Evolutionary conservation across 2,888 invertebrate species (phyloP), one percentile per base, ranked within the genome.

Genomic region (Caenorhabditis doughertyi): DNA sequence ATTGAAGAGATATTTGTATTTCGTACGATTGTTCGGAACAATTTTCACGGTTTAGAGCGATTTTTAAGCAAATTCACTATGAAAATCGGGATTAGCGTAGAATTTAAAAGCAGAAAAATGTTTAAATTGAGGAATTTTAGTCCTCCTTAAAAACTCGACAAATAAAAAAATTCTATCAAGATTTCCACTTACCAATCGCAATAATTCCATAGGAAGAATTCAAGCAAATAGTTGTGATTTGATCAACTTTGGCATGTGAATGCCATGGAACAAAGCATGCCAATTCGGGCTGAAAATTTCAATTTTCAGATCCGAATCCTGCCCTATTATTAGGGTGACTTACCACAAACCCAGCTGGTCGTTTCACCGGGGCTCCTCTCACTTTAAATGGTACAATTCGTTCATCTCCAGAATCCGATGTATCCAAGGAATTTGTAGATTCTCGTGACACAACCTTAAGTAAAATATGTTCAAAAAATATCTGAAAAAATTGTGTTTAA

Each of bases 121-220:
- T n/a, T n/a, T n/a, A n/a, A n/a, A n/a, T n/a, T n/a, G n/a, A n/a
- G n/a, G n/a, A n/a, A n/a, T n/a, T n/a, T n/a, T n/a, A n/a, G n/a
- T n/a, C n/a, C n/a, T n/a, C n/a, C n/a, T n/a, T n/a, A n/a, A n/a
- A n/a, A n/a, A n/a, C n/a, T n/a, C n/a, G n/a, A n/a, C n/a, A n/a
- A n/a, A n/a, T n/a, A n/a, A n/a, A n/a, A n/a, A n/a, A n/a, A n/a
- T n/a, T n/a, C n/a, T 39, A 9, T 39, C 2, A 11, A 39, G 5
- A 16, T 3, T 9, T 13, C 16, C 11, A 53, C 42, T 82, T 80
- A 74, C 87, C 91, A 27, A 91, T 82, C 1, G 90, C 91, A 32
- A 90, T 68, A 9, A 99, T 94, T 93, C 97, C 97, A 93, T 97
- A 98, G 79, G 96, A 96, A 90, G 98, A 97, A 94, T 97, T 98